A percentile compares a stretch with the other conserved stretches of the same genome.
These are phyloP conservation scores for Sardinella longiceps DNA, from an alignment of 2,797 vertebrate genomes.

Conservation along the genomic window DNA sequence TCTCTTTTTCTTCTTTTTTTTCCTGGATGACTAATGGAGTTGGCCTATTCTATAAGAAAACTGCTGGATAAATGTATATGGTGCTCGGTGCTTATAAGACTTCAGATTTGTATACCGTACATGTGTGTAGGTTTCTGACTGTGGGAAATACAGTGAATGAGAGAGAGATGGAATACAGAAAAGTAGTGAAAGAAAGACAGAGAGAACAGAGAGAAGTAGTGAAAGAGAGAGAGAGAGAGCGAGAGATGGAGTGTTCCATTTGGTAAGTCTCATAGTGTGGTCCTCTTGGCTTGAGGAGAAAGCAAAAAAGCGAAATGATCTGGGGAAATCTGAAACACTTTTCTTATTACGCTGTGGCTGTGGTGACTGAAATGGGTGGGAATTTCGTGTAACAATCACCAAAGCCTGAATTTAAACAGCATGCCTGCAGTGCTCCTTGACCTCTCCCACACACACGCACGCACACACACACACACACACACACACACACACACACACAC, in stretches of 20 bases:
- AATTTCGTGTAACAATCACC: conserved; percentile 75
- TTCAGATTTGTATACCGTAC: neutral
- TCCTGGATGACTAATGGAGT: neutral
- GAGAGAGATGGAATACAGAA: neutral
- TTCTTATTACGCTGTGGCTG: conserved; percentile 82
- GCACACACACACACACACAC: neutral
- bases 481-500: neutral
- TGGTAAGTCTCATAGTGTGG: neutral
- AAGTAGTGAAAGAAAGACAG: neutral
- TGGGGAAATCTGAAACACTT: conserved; percentile 49
- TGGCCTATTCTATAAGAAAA: neutral
- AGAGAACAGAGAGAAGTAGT: neutral
- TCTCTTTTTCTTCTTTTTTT: neutral
- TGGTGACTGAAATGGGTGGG: conserved; percentile 81
- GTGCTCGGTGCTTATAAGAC: neutral
- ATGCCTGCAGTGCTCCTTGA: conserved; percentile 52
- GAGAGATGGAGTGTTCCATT: neutral
- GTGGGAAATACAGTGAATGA: neutral
- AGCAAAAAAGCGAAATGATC: conserved; percentile 59
- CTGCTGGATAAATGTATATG: neutral
- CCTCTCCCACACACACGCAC: conserved; percentile 12
- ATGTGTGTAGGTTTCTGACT: neutral
- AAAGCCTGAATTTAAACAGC: conserved; percentile 85
- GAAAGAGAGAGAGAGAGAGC: neutral
- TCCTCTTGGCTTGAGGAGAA: neutral